Conservation (phyloP, 2,797 vertebrate genomes). For the Pseudotriccus pelzelni region DNA sequence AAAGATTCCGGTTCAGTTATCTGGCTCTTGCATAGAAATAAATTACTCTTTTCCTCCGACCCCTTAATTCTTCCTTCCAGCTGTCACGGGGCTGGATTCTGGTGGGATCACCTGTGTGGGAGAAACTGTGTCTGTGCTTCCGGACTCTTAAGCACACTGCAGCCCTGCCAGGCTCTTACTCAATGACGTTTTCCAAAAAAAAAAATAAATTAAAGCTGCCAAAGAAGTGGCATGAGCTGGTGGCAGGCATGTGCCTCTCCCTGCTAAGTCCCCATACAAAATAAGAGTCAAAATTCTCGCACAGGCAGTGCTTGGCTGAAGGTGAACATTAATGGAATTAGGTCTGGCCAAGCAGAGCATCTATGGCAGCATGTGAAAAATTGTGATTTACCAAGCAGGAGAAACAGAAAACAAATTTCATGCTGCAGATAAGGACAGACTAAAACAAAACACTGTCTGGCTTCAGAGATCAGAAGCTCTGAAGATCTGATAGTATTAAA, state of each 20-base stretch:
- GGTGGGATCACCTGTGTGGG: not conserved
- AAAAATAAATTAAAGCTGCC: not conserved
- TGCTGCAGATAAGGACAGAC: not conserved
- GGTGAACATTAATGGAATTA: not conserved
- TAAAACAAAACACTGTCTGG: constrained; percentile 2
- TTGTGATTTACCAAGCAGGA: not conserved
- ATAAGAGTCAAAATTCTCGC: not conserved
- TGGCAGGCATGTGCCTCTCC: not conserved
- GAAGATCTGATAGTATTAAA: not conserved
- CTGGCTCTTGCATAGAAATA: not conserved
- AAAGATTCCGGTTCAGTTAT: not conserved
- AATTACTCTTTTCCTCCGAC: not conserved
- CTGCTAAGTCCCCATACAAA: not conserved
- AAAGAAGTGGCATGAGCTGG: not conserved
- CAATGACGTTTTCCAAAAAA: not conserved
- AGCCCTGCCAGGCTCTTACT: not conserved
- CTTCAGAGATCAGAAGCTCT: not conserved
- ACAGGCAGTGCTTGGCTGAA: not conserved
- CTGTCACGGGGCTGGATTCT: not conserved
- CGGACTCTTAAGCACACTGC: not conserved
- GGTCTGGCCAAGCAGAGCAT: not conserved
- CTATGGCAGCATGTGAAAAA: not conserved
- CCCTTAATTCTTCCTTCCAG: not conserved
- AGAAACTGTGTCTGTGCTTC: not conserved
- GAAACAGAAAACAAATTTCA: constrained; percentile 6